Percentiles rank a stretch among this genome's conserved stretches.
phyloP scores from a whole-genome alignment of 64 coral and sea anemone genomes.

The Montipora sp. region DNA sequence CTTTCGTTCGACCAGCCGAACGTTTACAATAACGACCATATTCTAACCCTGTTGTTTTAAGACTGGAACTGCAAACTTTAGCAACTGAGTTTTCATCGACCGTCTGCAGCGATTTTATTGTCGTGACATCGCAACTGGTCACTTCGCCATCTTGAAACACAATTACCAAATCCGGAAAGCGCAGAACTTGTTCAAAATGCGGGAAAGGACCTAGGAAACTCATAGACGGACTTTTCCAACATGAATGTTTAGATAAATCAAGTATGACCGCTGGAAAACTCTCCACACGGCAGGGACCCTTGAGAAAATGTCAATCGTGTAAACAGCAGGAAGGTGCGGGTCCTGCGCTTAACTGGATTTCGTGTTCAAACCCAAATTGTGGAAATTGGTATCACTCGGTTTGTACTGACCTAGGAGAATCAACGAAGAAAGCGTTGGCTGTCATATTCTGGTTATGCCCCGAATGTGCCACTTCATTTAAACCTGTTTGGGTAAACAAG shows the following conservation, averaged over 20 bases:
- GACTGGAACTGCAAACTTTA: no score
- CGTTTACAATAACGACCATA: no score
- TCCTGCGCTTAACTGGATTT: conserved; percentile 1
- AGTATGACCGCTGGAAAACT: background rate
- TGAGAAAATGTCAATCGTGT: conserved; percentile 6
- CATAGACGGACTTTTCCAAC: conserved; percentile 9
- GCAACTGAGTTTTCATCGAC: no score
- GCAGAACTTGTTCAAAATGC: conserved; percentile 18
- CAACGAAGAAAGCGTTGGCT: conserved; percentile 9
- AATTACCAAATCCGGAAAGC: conserved; percentile 4
- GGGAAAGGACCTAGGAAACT: conserved; percentile 6
- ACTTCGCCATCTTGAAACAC: background rate
- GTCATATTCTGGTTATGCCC: background rate
- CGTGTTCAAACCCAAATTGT: conserved; percentile 1
- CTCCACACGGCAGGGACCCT: background rate
- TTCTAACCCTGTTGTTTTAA: no score
- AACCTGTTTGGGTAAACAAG: conserved; percentile 8
- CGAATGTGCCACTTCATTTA: conserved; percentile 7
- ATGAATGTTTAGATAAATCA: conserved; percentile 9
- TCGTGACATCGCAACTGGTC: background rate
- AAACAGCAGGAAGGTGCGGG: conserved; percentile 2
- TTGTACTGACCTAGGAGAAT: conserved; percentile 18
- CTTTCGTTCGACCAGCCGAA: no score
- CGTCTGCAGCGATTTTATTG: no score
- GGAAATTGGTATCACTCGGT: conserved; percentile 6